Evolutionary conservation across 1,140 invertebrate species (phyloP), one percentile per base, ranked within the genome.

Genomic region (Ceratosolen solmsi): DNA sequence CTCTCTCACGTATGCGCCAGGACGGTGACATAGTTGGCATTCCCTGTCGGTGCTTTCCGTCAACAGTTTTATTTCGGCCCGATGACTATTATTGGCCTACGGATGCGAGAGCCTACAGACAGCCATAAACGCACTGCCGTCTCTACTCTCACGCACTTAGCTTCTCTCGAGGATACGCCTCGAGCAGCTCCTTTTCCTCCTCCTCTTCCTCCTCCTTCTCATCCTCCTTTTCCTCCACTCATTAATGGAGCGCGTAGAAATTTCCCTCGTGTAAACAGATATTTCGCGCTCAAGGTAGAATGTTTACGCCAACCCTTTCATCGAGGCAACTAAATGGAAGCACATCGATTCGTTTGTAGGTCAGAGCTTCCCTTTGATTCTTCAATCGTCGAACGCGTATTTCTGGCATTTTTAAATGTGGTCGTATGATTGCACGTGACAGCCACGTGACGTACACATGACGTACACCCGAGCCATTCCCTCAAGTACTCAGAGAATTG

Each of bases 41-140:
- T 80, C 78, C n/a, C n/a, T 70, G 15, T 5, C 72, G 5, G 58
- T 27, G 60, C 41, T 70, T 49, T 58, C 72, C 77, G 46, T 72
- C 77, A 36, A 60, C 25, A 65, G 75, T 77, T 46, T 49, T 65
- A 49, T n/a, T 77, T 77, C 60, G n/a, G 73, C 0, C 4, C 20
- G 33, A 11, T 22, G 25, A 63, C 75, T 77, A 77, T 77, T 77
- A 77, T 77, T 77, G 75, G 58, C 38, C 60, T 15, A 51, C 60
- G 17, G 30, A 41, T n/a, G 75, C 41, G 58, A 9, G n/a, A 22
- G 11, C 41, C 7, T n/a, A n/a, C 13, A 8, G 13, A 46, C 51
- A 15, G 13, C 51, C 51, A 65, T 65, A 36, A 65, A 38, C 7
- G 15, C 27, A n/a, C 63, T 38, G 15, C 27, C 17, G 27, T 27